phyloP scores from a whole-genome alignment of 2,888 invertebrate genomes.

The Congeria kusceri region DNA sequence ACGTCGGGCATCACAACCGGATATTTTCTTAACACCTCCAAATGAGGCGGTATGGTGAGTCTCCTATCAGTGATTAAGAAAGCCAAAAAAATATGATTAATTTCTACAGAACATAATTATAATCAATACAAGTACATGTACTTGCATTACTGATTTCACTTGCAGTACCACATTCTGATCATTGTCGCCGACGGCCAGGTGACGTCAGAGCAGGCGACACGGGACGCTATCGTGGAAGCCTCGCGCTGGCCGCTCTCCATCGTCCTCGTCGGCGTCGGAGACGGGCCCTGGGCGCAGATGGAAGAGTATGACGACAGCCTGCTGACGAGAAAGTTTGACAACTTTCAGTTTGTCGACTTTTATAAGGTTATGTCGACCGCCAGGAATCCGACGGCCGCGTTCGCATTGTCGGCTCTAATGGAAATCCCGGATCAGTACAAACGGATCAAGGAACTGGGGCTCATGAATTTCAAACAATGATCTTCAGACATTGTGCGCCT shows the following conservation, averaged over 20 bases:
- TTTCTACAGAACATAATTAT: not conserved
- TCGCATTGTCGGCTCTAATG: slow-evolving; percentile 87
- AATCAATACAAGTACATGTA: slow-evolving; percentile 5
- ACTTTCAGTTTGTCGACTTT: slow-evolving; percentile 87
- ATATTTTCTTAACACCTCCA: too few relatives aligned
- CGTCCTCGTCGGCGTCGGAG: slow-evolving; percentile 87
- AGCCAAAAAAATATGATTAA: not conserved
- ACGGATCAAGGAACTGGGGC: slow-evolving; percentile 78
- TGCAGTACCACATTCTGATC: slow-evolving; percentile 86
- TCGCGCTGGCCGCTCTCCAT: slow-evolving; percentile 86
- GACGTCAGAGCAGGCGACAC: slow-evolving; percentile 86
- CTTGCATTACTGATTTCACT: slow-evolving; percentile 12
- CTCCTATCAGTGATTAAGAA: too few relatives aligned
- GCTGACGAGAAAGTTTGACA: slow-evolving; percentile 86
- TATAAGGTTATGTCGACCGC: slow-evolving; percentile 82
- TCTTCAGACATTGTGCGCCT: too few relatives aligned
- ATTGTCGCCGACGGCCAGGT: slow-evolving; percentile 87
- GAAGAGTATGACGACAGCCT: slow-evolving; percentile 86
- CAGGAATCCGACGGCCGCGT: slow-evolving; percentile 81
- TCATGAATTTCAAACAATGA: slow-evolving; percentile 18
- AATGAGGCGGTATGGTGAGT: too few relatives aligned
- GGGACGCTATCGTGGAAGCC: slow-evolving; percentile 86
- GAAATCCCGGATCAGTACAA: slow-evolving; percentile 87
- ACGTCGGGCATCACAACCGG: too few relatives aligned
- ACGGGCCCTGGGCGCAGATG: slow-evolving; percentile 87